Conservation (phyloP, 1,140 invertebrate species). For the Episyrphus balteatus region DNA sequence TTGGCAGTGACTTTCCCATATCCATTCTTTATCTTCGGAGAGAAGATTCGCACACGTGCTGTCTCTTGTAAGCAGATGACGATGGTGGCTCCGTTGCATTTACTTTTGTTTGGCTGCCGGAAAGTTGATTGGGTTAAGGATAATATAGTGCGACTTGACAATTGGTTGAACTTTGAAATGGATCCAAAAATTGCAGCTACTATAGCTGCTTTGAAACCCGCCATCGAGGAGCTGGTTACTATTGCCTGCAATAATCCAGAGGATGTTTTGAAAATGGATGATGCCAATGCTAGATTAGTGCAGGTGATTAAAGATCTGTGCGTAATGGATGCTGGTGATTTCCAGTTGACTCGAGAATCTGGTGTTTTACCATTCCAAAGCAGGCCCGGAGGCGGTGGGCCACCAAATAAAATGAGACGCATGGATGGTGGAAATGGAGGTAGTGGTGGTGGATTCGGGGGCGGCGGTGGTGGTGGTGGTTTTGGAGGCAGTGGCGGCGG, state of each 20-base stretch:
- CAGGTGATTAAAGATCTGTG: slow-evolving; percentile 56
- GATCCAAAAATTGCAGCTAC: slow-evolving; percentile 61
- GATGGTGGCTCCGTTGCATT: slow-evolving; percentile 89
- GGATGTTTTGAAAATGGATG: slow-evolving; percentile 43
- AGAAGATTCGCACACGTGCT: slow-evolving; percentile 92
- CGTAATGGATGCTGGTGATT: slow-evolving; percentile 59
- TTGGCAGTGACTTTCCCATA: slow-evolving; percentile 75
- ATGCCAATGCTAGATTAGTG: slow-evolving; percentile 47
- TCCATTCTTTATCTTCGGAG: slow-evolving; percentile 95
- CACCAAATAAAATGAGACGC: slow-evolving; percentile 28
- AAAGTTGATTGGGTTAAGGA: slow-evolving; percentile 71
- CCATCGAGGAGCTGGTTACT: slow-evolving; percentile 75
- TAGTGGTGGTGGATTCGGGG: slow-evolving; percentile 9
- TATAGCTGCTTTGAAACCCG: slow-evolving; percentile 75
- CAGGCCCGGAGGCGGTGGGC: slow-evolving; percentile 35
- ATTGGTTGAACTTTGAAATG: slow-evolving; percentile 89
- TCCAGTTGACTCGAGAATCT: slow-evolving; percentile 46
- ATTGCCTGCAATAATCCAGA: slow-evolving; percentile 68
- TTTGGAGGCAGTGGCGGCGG: slow-evolving; percentile 13
- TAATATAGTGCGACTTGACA: slow-evolving; percentile 65
- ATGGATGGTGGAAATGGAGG: slow-evolving; percentile 10
- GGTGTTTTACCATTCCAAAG: slow-evolving; percentile 34
- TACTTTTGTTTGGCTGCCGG: slow-evolving; percentile 82
- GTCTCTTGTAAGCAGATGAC: slow-evolving; percentile 97
- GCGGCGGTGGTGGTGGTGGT: slow-evolving; percentile 6